Percentiles rank a stretch among this genome's conserved stretches.
These are phyloP conservation scores for Coenobita brevimanus DNA, from an alignment of 1,140 invertebrate species.

Conservation along the genomic window DNA sequence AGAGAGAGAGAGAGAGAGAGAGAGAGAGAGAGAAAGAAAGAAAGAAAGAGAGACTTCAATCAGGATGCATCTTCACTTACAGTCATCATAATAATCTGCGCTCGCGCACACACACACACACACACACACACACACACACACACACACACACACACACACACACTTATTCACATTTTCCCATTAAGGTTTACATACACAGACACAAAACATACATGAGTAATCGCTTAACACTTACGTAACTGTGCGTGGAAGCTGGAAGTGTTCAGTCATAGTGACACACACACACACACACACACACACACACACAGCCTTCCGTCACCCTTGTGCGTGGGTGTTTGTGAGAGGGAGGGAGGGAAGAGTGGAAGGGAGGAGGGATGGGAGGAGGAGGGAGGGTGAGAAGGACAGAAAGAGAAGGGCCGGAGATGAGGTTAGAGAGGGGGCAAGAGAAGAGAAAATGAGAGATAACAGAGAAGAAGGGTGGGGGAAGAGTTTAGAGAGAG, in stretches of 20 bases:
- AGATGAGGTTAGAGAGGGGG: not conserved
- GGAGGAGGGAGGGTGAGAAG: not conserved
- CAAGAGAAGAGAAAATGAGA: not conserved
- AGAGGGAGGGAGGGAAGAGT: conserved; percentile 9
- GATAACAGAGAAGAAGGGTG: not conserved
- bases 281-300: too few relatives aligned
- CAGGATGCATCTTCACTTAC: too few relatives aligned
- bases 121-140: not conserved
- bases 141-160: not conserved
- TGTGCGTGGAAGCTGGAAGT: too few relatives aligned
- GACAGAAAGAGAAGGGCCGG: not conserved
- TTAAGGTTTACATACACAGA: too few relatives aligned
- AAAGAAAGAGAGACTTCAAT: too few relatives aligned
- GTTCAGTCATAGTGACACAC: too few relatives aligned
- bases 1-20: not conserved
- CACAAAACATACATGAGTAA: too few relatives aligned
- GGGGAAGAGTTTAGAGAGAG: not conserved
- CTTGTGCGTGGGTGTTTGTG: not conserved
- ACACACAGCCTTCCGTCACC: too few relatives aligned
- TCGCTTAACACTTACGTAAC: too few relatives aligned
- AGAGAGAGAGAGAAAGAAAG: too few relatives aligned
- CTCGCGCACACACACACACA: not conserved
- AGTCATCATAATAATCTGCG: too few relatives aligned
- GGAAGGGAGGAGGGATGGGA: conserved; percentile 22
- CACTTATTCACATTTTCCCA: too few relatives aligned